Conservation (phyloP, 2,888 invertebrate genomes). For the Taenaris catops region DNA sequence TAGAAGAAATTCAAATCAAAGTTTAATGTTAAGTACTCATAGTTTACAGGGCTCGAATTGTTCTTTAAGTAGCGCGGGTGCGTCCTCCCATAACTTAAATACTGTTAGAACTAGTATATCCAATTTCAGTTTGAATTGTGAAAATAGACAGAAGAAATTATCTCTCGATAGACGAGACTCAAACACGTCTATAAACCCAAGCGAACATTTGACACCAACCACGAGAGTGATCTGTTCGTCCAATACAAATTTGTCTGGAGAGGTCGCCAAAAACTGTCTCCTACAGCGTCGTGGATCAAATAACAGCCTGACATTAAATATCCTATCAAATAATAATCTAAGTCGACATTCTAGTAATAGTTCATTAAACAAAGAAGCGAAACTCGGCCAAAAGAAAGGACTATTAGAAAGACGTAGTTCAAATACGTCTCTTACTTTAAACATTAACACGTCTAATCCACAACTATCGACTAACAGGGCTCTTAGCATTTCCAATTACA, state of each 20-base stretch:
- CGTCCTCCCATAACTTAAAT: constrained; percentile 62
- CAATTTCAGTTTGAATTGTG: constrained; percentile 66
- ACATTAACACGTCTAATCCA: constrained; percentile 72
- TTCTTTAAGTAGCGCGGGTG: constrained; percentile 61
- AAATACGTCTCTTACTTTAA: constrained; percentile 93
- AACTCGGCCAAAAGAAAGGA: constrained; percentile 80
- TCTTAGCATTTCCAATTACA: constrained; percentile 73
- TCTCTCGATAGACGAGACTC: constrained; percentile 91
- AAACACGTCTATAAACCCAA: constrained; percentile 89
- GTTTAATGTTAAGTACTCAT: constrained; percentile 77
- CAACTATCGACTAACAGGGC: constrained; percentile 65
- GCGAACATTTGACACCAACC: constrained; percentile 57
- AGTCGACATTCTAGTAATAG: constrained; percentile 80
- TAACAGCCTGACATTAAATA: constrained; percentile 90
- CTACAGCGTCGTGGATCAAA: constrained; percentile 91
- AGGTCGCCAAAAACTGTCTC: constrained; percentile 80
- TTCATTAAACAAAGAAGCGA: constrained; percentile 69
- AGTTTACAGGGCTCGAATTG: constrained; percentile 77
- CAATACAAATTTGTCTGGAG: constrained; percentile 59
- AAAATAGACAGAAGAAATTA: constrained; percentile 78
- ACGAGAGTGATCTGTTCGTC: constrained; percentile 72
- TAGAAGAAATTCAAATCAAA: constrained; percentile 81
- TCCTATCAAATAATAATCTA: constrained; percentile 72
- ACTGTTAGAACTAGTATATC: constrained; percentile 68
- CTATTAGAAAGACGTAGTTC: constrained; percentile 92